These are phyloP conservation scores for Timema podura DNA, from an alignment of 2,888 invertebrate genomes.

Conservation along the genomic window DNA sequence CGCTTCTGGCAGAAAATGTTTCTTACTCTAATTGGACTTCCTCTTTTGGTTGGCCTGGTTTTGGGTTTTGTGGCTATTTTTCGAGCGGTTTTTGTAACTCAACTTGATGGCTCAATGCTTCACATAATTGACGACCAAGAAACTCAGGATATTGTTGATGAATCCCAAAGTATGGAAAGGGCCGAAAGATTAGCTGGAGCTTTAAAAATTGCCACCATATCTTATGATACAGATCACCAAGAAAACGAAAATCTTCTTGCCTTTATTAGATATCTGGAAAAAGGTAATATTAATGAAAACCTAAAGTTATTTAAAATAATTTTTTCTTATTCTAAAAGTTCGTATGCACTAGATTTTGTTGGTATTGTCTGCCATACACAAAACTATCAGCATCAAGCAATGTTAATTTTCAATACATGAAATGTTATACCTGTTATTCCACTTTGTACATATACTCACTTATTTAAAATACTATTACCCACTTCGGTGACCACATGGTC, in stretches of 20 bases:
- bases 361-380: too few relatives aligned
- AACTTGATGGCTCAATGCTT: slow-evolving; percentile 24
- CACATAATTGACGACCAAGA: slow-evolving; percentile 26
- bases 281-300: slow-evolving; percentile 29
- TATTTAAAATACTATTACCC: too few relatives aligned
- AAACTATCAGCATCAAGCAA: too few relatives aligned
- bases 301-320: too few relatives aligned
- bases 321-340: too few relatives aligned
- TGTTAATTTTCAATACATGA: too few relatives aligned
- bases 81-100: slow-evolving; percentile 27
- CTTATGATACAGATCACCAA: slow-evolving; percentile 34
- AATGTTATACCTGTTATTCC: too few relatives aligned
- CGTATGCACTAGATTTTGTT: too few relatives aligned
- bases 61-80: slow-evolving; percentile 27
- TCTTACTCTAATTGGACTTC: slow-evolving; percentile 28
- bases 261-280: slow-evolving; percentile 35
- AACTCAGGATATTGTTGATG: slow-evolving; percentile 31
- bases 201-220: slow-evolving; percentile 37
- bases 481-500: too few relatives aligned
- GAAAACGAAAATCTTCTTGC: slow-evolving; percentile 35
- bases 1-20: slow-evolving; percentile 31
- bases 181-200: slow-evolving; percentile 36
- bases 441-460: too few relatives aligned
- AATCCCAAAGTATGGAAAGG: slow-evolving; percentile 29
- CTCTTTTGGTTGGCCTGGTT: slow-evolving; percentile 24